Evolutionary conservation across 2,888 invertebrate genomes (phyloP), one percentile per base, ranked within the genome.

Genomic region (Drosophila meridiana): DNA sequence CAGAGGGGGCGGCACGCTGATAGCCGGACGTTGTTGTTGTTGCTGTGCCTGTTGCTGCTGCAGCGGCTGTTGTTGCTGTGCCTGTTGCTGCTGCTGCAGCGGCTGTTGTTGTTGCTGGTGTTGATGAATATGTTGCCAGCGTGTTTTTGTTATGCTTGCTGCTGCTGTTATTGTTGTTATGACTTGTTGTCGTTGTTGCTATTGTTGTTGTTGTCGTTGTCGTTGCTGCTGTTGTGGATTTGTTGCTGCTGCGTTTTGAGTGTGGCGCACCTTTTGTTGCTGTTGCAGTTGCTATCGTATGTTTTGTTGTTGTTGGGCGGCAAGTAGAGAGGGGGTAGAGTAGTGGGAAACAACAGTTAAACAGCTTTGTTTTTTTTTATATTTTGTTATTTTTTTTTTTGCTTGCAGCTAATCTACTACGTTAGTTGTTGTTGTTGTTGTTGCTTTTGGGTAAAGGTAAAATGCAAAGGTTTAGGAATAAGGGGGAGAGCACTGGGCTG

Each of bases 21-120:
- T 91, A 91, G 74, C 91, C 91, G 81, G 92, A 91, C 91, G 92
- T 90, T 86, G 91, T 89, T 88, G 87, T 77, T 90, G 89, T 71
- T 83, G 82, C 80, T 86, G 82, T 77, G 28, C 26, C 84, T 45
- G 58, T 64, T 74, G 65, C 50, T 48, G 55, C 57, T 59, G 65
- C 72, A 32, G 65, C 57, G 42, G 43, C 47, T 26, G 56, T 63
- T 30, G 55, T 53, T 56, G 68, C 80, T 86, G 82, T 77, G 28
- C 26, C 84, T 45, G 58, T 64, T 74, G 65, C 50, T 48, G 55
- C 57, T 59, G 65, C 72, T 32, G 65, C 57, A 45, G 43, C 47
- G 30, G 56, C 65, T 30, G 57, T 45, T 48, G 55, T 53, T 56
- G 68, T 45, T 77, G 75, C 62, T 61, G 70, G 52, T 71, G 68